phyloP scores from a whole-genome alignment of 2,888 invertebrate species.

The Apocheima hispidaria region DNA sequence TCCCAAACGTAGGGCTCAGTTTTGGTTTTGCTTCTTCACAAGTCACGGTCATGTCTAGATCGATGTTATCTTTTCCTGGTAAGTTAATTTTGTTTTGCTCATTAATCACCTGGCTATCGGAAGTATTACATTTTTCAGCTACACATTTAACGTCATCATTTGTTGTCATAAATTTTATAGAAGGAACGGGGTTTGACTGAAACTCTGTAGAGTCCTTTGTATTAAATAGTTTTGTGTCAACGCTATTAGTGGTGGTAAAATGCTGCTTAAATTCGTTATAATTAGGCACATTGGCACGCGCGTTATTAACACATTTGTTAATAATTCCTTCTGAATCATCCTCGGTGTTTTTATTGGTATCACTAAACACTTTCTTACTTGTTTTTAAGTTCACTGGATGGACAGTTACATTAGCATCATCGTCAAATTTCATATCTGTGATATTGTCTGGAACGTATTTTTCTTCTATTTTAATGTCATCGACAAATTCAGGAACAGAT shows the following conservation, averaged over 20 bases:
- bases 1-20: not conserved
- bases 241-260: not conserved
- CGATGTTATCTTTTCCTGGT: conserved; percentile 13
- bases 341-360: not conserved
- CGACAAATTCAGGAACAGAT: not conserved
- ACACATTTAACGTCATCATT: not conserved
- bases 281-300: not conserved
- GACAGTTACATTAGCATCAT: not conserved
- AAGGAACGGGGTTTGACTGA: not conserved
- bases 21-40: conserved; percentile 21
- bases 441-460: not conserved
- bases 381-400: not conserved
- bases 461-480: not conserved
- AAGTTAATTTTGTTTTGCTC: conserved; percentile 7
- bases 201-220: not conserved
- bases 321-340: not conserved
- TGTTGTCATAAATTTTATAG: not conserved
- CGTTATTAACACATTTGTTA: not conserved
- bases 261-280: not conserved
- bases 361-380: not conserved
- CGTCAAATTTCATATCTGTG: not conserved
- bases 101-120: not conserved
- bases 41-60: conserved; percentile 23
- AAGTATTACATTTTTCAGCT: not conserved
- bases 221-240: not conserved